Conservation (phyloP, 2,113 vertebrate genomes). For the Brienomyrus longianalis region DNA sequence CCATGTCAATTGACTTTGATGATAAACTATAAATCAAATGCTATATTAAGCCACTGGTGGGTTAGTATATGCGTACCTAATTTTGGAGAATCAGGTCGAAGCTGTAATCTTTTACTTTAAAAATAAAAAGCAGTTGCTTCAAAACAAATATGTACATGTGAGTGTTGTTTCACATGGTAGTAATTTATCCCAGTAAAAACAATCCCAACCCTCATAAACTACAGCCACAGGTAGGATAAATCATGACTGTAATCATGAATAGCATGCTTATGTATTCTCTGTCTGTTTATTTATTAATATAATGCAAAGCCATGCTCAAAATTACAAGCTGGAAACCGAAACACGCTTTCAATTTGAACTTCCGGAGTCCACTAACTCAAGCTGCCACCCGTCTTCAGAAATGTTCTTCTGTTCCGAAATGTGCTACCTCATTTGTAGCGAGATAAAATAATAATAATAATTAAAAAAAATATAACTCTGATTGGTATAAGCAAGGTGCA, state of each 20-base stretch:
- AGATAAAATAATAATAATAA: neutral
- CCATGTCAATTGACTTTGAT: neutral
- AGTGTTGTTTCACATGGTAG: neutral
- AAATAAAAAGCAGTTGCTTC: neutral
- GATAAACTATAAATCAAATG: neutral
- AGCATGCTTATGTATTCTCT: neutral
- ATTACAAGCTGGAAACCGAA: neutral
- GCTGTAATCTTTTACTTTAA: neutral
- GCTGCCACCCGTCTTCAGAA: neutral
- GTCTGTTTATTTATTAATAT: neutral
- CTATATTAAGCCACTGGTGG: neutral
- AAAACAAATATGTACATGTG: neutral
- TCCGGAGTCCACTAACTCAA: neutral
- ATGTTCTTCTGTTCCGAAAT: neutral
- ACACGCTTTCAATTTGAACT: neutral
- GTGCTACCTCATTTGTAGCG: neutral
- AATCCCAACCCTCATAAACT: neutral
- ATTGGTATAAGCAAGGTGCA: neutral
- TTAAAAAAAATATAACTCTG: neutral
- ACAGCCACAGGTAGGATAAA: neutral
- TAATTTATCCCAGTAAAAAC: neutral
- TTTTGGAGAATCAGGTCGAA: neutral
- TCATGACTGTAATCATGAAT: neutral
- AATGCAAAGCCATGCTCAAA: neutral
- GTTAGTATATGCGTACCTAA: neutral